Evolutionary conservation across 2,888 invertebrate species (phyloP), one percentile per base, ranked within the genome.

Genomic region (Lathronympha strigana): DNA sequence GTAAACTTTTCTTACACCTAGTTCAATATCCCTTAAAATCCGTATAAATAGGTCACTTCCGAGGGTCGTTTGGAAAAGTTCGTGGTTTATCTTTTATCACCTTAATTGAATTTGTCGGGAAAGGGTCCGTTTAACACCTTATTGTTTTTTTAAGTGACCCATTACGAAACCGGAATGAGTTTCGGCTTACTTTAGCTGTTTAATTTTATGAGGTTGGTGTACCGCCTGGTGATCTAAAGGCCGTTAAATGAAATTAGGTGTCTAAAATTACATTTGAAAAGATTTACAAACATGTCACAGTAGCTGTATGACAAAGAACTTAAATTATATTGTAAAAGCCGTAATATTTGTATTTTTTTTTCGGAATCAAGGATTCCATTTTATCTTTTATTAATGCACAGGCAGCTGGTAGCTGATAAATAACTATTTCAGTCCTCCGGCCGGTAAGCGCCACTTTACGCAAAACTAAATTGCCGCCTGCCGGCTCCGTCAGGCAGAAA

Each of bases 41-140:
- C 38, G 47, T 61, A 53, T 58, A 60, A n/a, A 61, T 66, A 61
- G 66, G 66, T 61, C 40, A 53, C 54, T 53, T 71, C 67, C 67
- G 72, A 73, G 74, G 74, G 73, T 53, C 63, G 67, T 72, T 74
- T 77, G 72, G 69, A 70, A 71, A 74, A 77, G 76, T 78, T 76
- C 78, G 79, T 81, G 79, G 76, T 76, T 78, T 80, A 82, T 81
- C 81, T 81, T 76, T 78, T 78, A 81, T 80, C 80, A 75, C 76
- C 76, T 78, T 80, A 81, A 81, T 81, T 81, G 79, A 76, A 78
- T 82, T 79, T 70, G 67, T 67, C 72, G 64, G 72, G 71, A 73
- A 73, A 74, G 73, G 67, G 75, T 73, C 75, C 74, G 71, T 72
- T 73, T 71, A 74, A 67, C 69, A 69, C 71, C 70, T 71, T 71